phyloP scores from a whole-genome alignment of 2,888 invertebrate species.

The Chorisops tibialis region DNA sequence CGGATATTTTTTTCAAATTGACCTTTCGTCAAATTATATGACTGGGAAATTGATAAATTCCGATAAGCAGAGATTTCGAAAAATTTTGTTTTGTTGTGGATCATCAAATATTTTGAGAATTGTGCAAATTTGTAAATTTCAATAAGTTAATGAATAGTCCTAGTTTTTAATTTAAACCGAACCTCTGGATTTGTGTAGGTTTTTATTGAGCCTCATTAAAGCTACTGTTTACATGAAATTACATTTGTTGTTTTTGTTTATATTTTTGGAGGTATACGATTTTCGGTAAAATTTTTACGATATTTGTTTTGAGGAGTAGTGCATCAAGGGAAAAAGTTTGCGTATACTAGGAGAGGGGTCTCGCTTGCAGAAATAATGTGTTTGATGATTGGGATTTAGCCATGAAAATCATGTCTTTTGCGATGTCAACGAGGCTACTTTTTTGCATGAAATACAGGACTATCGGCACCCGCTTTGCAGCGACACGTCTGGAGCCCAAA shows the following conservation, averaged over 20 bases:
- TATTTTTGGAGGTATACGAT: neutral
- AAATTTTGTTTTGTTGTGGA: neutral
- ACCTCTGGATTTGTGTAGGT: neutral
- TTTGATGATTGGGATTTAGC: too few species aligned
- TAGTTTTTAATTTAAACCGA: conserved; percentile 14
- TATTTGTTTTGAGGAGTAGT: too few species aligned
- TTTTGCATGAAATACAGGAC: too few species aligned
- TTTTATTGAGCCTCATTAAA: conserved; percentile 21
- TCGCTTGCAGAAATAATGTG: too few species aligned
- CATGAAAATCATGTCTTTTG: too few species aligned
- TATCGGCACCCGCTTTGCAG: too few species aligned
- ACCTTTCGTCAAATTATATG: neutral
- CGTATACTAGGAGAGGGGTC: too few species aligned
- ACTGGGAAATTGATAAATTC: neutral
- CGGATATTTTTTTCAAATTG: too few species aligned
- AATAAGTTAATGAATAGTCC: conserved; percentile 12
- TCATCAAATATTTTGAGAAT: neutral
- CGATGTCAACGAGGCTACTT: too few species aligned
- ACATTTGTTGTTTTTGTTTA: neutral
- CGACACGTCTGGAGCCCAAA: too few species aligned
- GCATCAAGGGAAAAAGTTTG: too few species aligned
- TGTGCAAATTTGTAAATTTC: conserved; percentile 22
- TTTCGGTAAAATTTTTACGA: too few species aligned
- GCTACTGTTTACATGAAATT: conserved; percentile 4
- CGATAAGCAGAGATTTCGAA: neutral